Conservation (phyloP, 2,113 vertebrate genomes). For the Chaetorhynchus papuensis region DNA sequence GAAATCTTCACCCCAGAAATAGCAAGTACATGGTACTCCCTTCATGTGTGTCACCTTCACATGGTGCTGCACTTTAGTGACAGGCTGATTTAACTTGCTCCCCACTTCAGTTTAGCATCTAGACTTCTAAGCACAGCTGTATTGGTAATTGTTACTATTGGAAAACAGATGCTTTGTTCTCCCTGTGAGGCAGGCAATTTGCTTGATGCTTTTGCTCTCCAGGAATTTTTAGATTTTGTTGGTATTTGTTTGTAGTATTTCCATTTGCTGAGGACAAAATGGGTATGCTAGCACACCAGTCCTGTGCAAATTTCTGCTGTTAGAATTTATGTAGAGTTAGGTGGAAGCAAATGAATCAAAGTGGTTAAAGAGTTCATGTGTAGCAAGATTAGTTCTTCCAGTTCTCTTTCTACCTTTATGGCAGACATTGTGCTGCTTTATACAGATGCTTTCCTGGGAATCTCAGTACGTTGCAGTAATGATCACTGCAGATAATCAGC, state of each 20-base stretch:
- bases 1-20: neutral
- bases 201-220: neutral
- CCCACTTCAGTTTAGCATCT: neutral
- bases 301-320: neutral
- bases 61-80: neutral
- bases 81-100: neutral
- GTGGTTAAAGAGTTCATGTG: neutral
- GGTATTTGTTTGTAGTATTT: neutral
- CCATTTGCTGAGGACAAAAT: neutral
- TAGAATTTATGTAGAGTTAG: neutral
- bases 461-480: neutral
- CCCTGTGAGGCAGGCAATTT: neutral
- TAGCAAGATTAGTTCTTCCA: neutral
- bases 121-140: neutral
- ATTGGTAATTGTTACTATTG: neutral
- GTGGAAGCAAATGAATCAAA: neutral
- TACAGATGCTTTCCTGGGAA: neutral
- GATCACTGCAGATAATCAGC: constrained; percentile 26
- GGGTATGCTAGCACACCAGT: neutral
- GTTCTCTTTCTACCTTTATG: neutral
- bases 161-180: neutral
- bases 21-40: neutral
- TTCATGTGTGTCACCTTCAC: neutral
- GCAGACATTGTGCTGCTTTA: neutral
- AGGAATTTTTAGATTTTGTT: neutral